phyloP scores from a whole-genome alignment of 2,113 vertebrate genomes.

The Ictalurus furcatus region DNA sequence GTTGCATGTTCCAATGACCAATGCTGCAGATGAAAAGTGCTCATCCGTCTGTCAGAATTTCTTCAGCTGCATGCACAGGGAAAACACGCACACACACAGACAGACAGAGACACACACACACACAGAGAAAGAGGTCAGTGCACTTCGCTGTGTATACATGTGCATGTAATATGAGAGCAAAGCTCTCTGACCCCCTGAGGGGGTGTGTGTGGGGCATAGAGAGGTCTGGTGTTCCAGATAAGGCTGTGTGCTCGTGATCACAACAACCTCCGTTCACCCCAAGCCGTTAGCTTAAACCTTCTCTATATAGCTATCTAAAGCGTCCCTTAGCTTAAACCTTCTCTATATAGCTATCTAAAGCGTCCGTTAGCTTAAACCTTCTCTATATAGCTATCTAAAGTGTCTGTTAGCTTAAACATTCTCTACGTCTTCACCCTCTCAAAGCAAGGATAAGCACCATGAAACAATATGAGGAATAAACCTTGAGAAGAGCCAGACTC shows the following conservation, averaged over 20 bases:
- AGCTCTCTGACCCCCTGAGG: neutral
- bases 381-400: neutral
- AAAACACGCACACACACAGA: neutral
- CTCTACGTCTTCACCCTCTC: no score
- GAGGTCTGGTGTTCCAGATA: conserved; percentile 1
- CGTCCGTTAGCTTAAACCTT: neutral
- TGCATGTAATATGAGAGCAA: neutral
- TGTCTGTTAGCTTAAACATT: neutral
- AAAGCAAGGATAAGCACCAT: no score
- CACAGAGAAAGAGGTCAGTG: neutral
- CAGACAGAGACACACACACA: no score
- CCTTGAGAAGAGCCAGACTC: no score
- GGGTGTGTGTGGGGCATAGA: neutral
- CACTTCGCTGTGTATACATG: neutral
- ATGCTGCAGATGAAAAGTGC: neutral
- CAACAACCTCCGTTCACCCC: neutral
- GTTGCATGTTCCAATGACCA: neutral
- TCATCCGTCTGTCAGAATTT: neutral
- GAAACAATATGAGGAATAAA: no score
- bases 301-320: neutral
- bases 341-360: no score
- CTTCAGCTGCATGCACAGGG: neutral
- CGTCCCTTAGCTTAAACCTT: no score
- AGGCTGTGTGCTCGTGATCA: conserved; percentile 1
- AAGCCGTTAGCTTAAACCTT: neutral